phyloP scores from a whole-genome alignment of 2,797 vertebrate genomes.

The Phrynocephalus guinanensis region DNA sequence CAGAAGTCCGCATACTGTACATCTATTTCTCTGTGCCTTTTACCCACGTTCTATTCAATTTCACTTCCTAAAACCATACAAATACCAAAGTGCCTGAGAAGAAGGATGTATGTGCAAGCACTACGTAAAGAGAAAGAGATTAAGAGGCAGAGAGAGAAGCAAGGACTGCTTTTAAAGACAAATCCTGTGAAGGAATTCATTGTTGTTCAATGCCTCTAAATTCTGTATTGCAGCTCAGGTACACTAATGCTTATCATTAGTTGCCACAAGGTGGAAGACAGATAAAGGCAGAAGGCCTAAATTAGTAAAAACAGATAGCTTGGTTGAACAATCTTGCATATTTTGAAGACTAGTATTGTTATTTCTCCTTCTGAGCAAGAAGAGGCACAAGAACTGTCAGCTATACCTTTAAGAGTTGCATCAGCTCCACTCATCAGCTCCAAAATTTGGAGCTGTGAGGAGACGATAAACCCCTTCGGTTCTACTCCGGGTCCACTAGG shows the following conservation, averaged over 20 bases:
- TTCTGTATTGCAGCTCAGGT: neutral
- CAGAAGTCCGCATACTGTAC: neutral
- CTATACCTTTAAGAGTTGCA: neutral
- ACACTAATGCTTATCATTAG: neutral
- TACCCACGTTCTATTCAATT: neutral
- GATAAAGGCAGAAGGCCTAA: neutral
- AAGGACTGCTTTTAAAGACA: neutral
- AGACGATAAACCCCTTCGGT: slow-evolving; percentile 1
- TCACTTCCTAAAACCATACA: neutral
- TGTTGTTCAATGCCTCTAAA: neutral
- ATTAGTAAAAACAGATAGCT: too few species aligned
- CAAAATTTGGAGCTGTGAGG: neutral
- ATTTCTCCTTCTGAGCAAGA: neutral
- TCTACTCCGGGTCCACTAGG: slow-evolving; percentile 30
- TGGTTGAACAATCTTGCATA: neutral
- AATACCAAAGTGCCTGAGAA: neutral
- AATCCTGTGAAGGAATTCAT: neutral
- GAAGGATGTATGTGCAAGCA: too few species aligned
- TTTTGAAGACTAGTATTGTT: neutral
- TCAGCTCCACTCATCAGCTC: neutral
- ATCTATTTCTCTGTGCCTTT: neutral
- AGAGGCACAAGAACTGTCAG: neutral
- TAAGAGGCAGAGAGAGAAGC: too few species aligned
- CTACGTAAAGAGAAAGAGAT: neutral
- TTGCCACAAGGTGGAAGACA: too few species aligned